A percentile compares a stretch with the other conserved stretches of the same genome.
Evolutionary conservation across 37 sponge, comb jelly and placozoan genomes (phyloP).

Genomic region (Chondrosia reniformis): DNA sequence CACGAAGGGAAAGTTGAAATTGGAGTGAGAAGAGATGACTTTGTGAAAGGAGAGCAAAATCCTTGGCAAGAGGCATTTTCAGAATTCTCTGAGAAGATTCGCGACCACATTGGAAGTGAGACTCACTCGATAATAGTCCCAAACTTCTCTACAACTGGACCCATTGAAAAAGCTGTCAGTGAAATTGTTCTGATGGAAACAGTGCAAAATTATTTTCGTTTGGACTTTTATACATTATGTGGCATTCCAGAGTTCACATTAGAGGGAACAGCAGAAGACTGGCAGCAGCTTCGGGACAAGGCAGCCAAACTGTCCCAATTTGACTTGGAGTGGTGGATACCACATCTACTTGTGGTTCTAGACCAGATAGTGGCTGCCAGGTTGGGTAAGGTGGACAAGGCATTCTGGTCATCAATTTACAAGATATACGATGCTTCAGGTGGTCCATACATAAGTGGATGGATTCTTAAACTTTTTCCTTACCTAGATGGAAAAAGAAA

Average conservation of each 20-base stretch:
- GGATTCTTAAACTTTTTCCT: constrained; percentile 48
- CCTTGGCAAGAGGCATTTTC: constrained; percentile 59
- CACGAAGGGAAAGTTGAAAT: constrained; percentile 41
- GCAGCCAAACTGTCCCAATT: constrained; percentile 30
- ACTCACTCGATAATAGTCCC: constrained; percentile 37
- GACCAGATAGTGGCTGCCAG: constrained; percentile 56
- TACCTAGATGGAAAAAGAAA: constrained; percentile 6
- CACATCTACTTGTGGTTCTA: constrained; percentile 23
- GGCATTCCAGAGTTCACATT: constrained; percentile 66
- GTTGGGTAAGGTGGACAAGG: constrained; percentile 29
- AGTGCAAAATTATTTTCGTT: constrained; percentile 47
- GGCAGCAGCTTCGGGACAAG: constrained; percentile 41
- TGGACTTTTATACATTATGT: constrained; percentile 11
- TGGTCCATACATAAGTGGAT: constrained; percentile 45
- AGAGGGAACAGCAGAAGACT: constrained; percentile 50
- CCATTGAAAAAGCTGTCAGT: constrained; percentile 45
- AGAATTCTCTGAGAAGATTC: constrained; percentile 52
- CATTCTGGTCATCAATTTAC: constrained; percentile 54
- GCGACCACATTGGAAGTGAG: constrained; percentile 31
- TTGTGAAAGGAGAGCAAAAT: constrained; percentile 44
- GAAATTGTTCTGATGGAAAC: constrained; percentile 53
- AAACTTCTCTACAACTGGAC: constrained; percentile 51
- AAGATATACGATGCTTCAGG: constrained; percentile 16
- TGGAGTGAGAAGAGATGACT: constrained; percentile 21
- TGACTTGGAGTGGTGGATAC: constrained; percentile 53